Conservation (phyloP, 2,113 vertebrate genomes). For the Aphyosemion australe region DNA sequence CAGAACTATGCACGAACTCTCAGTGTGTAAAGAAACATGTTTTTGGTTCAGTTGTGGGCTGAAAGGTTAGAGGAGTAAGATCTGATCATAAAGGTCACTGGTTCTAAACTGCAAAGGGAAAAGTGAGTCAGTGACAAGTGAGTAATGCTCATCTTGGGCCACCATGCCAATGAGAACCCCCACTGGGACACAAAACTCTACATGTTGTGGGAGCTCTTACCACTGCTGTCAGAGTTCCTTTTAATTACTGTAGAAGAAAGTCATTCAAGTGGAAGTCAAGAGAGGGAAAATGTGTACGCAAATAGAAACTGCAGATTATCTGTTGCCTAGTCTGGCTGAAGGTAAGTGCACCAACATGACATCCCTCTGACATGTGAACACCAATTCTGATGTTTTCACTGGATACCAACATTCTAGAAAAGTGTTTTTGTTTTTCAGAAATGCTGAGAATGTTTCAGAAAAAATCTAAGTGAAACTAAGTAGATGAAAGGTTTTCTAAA, state of each 20-base stretch:
- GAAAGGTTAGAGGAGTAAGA: not conserved
- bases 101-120: not conserved
- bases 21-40: not conserved
- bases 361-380: not conserved
- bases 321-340: not conserved
- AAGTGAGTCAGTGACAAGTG: slow-evolving; percentile 2
- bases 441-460: too few species aligned
- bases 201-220: not conserved
- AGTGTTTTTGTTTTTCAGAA: too few species aligned
- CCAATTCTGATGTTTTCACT: not conserved
- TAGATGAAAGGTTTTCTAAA: too few species aligned
- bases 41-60: slow-evolving; percentile 4
- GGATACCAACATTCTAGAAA: too few species aligned
- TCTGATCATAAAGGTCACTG: slow-evolving; percentile 17
- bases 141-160: not conserved
- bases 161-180: not conserved
- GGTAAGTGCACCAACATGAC: not conserved
- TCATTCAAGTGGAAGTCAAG: not conserved
- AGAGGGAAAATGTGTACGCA: not conserved
- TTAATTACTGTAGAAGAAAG: not conserved
- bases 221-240: not conserved
- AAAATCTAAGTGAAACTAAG: too few species aligned
- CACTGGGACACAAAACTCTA: not conserved
- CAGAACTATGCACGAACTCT: not conserved
- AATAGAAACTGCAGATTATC: not conserved